Evolutionary conservation across 2,797 vertebrate species (phyloP), one percentile per base, ranked within the genome.

Genomic region (Bovichtus diacanthus): DNA sequence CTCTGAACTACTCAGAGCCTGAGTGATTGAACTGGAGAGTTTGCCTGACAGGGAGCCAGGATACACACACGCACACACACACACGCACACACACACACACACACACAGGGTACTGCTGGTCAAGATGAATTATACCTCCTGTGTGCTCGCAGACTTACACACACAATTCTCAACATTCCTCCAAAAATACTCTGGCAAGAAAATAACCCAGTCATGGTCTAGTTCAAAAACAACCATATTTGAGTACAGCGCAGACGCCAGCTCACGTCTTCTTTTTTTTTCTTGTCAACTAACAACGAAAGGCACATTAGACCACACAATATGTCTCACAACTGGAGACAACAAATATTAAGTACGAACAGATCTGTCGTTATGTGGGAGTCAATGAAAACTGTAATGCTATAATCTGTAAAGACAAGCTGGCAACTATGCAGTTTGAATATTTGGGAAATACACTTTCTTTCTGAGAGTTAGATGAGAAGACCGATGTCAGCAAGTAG

Each of bases 101-200:
- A 71, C 55, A 56, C 34, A 63, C 68, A 43, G 58, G 71, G 65
- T 47, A 63, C 72, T 29, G 27, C 63, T 63, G 29, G 27, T 78
- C 18, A 59, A 39, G 50, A 73, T 70, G 16, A 85, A 76, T 79
- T 71, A 54, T 46, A 31, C 54, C 55, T 65, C 58, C 54, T 19
- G 9, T 59, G 55, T 60, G 67, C 9, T 5, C 3, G 31, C 58
- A 46, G 62, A 58, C 19, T 54, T 51, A 61, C 44, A 63, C 64
- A 74, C 39, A 56, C 62, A 78, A 51, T 64, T 79, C 59, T 78
- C 46, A 78, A 58, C 78, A 81, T 84, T 82, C 70, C 27, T 88
- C 82, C 71, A 29, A 74, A 84, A 87, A 85, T 82, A 82, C 46
- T 18, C 53, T 38, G 9, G n/a, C 27, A 27, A 65, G 50, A 72